Conservation (phyloP, 1,140 invertebrate genomes). For the Aphaenogaster rudis region DNA sequence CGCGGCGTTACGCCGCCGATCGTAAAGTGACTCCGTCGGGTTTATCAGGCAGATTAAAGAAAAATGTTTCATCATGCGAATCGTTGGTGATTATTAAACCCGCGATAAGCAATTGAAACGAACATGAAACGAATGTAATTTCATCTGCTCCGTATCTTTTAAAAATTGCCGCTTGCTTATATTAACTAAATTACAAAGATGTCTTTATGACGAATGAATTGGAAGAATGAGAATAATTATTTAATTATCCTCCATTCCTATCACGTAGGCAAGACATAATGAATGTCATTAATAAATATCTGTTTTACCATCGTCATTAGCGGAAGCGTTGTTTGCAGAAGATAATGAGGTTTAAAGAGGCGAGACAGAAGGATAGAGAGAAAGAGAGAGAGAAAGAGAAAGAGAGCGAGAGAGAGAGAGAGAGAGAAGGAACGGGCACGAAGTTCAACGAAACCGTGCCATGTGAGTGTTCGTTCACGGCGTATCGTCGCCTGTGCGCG, state of each 20-base stretch:
- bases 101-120: neutral
- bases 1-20: constrained; percentile 57
- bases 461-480: constrained; percentile 49
- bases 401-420: constrained; percentile 17
- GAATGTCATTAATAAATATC: constrained; percentile 57
- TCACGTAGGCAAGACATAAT: constrained; percentile 7
- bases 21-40: constrained; percentile 40
- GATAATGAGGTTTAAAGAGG: constrained; percentile 66
- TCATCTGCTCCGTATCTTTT: neutral
- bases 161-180: constrained; percentile 4
- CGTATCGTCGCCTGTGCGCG: constrained; percentile 27
- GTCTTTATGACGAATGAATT: neutral
- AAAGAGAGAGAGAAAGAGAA: constrained; percentile 60
- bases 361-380: constrained; percentile 46
- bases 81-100: neutral
- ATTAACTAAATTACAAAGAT: constrained; percentile 1
- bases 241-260: constrained; percentile 15
- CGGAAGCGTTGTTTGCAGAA: constrained; percentile 49
- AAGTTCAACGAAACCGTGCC: constrained; percentile 74
- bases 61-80: constrained; percentile 6
- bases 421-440: constrained; percentile 21
- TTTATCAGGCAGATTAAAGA: constrained; percentile 30
- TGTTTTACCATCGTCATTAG: constrained; percentile 31
- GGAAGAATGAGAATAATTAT: constrained; percentile 7
- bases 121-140: constrained; percentile 2